phyloP scores from a whole-genome alignment of 2,113 vertebrate species.

The Mormyrus iriodes region DNA sequence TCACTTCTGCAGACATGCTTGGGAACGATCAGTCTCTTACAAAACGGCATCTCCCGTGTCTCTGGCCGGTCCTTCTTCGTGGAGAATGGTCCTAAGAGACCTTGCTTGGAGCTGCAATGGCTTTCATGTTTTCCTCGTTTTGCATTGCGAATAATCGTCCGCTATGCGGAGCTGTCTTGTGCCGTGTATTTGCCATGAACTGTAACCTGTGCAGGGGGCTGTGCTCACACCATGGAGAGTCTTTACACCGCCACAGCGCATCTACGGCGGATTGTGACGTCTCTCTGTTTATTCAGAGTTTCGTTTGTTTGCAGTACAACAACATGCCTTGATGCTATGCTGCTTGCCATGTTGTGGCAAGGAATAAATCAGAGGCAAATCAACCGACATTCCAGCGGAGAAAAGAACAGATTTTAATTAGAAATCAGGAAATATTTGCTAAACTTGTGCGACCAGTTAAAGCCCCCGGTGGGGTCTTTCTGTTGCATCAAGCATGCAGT shows the following conservation, averaged over 20 bases:
- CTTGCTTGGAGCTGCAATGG: slow-evolving; percentile 41
- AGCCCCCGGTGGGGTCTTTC: neutral
- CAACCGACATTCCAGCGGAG: neutral
- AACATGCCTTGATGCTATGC: neutral
- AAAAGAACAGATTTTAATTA: neutral
- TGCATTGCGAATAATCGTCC: slow-evolving; percentile 32
- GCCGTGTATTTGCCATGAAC: slow-evolving; percentile 3
- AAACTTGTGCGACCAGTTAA: neutral
- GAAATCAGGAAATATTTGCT: neutral
- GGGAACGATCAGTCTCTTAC: slow-evolving; percentile 60
- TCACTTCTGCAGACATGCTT: slow-evolving; percentile 56
- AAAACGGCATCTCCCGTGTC: slow-evolving; percentile 58
- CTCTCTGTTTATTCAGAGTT: neutral
- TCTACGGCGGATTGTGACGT: neutral
- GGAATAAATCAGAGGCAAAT: neutral
- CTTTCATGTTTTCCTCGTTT: slow-evolving; percentile 36
- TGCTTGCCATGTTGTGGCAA: neutral
- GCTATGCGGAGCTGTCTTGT: slow-evolving; percentile 37
- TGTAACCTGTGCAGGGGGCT: slow-evolving; percentile 14
- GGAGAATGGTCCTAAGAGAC: slow-evolving; percentile 19
- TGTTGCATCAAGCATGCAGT: neutral
- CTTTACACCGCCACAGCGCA: neutral
- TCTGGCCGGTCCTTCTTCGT: neutral
- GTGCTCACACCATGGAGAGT: neutral
- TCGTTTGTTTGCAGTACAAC: neutral